phyloP scores from a whole-genome alignment of 2,797 vertebrate species.

The Natrix natrix region DNA sequence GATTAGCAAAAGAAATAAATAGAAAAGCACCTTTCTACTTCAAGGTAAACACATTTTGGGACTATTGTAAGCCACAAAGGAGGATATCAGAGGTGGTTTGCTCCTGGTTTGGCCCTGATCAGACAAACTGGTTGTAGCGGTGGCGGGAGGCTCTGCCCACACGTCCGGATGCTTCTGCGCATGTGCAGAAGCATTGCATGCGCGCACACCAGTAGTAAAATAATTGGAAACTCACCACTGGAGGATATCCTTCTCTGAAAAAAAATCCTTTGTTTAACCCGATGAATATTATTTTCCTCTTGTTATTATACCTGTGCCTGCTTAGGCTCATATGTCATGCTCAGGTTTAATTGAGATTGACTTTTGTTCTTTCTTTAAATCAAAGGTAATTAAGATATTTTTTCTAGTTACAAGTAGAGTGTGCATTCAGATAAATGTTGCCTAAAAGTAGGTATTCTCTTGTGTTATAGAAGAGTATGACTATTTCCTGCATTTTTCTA shows the following conservation, averaged over 20 bases:
- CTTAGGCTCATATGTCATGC: background rate
- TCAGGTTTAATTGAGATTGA: background rate
- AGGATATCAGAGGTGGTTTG: background rate
- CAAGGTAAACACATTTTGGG: background rate
- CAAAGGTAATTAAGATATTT: background rate
- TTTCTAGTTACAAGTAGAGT: background rate
- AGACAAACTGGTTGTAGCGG: too few relatives aligned
- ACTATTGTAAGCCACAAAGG: background rate
- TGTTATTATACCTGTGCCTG: background rate
- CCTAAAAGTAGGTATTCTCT: background rate
- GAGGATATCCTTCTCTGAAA: background rate
- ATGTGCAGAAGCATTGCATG: too few relatives aligned
- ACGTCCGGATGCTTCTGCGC: too few relatives aligned
- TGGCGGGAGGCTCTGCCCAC: too few relatives aligned
- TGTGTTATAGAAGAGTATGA: background rate
- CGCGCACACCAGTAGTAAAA: too few relatives aligned
- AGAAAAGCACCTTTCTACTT: background rate
- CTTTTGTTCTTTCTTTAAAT: background rate
- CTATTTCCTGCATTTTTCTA: background rate
- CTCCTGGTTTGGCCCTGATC: too few relatives aligned
- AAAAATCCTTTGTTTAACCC: background rate
- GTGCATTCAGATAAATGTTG: background rate
- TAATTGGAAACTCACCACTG: too few relatives aligned
- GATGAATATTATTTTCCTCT: background rate
- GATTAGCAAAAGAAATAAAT: background rate